Conservation (phyloP, 1,140 invertebrate genomes). For the Philaenus spumarius region DNA sequence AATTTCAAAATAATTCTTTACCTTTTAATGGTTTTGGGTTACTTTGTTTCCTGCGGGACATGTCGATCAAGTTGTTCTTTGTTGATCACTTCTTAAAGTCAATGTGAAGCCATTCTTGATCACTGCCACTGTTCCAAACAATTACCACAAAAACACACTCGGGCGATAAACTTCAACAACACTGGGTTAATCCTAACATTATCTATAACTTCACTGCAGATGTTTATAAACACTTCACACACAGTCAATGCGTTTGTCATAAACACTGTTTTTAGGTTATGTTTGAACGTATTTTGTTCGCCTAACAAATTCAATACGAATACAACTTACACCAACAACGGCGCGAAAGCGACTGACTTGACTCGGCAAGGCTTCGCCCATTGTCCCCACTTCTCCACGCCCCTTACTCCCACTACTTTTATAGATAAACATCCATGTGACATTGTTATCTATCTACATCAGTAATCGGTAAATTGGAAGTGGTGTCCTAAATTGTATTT, state of each 20-base stretch:
- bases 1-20: conserved; percentile 39
- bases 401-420: not conserved
- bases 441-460: conserved; percentile 13
- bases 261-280: conserved; percentile 8
- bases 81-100: too few species aligned
- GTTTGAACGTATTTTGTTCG: not conserved
- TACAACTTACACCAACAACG: not conserved
- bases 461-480: conserved; percentile 15
- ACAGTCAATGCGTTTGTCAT: not conserved
- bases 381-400: not conserved
- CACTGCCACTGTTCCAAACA: too few species aligned
- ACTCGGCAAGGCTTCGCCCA: not conserved
- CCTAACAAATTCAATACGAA: not conserved
- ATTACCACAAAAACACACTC: too few species aligned
- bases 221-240: not conserved
- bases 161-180: too few species aligned
- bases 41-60: conserved; percentile 59
- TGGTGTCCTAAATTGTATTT: not conserved
- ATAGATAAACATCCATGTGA: conserved; percentile 12
- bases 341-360: conserved; percentile 10
- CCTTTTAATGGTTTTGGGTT: conserved; percentile 59
- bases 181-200: too few species aligned
- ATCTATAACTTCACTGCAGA: not conserved
- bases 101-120: too few species aligned
- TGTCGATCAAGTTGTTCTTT: conserved; percentile 29